A percentile compares a stretch with the other conserved stretches of the same genome.
Evolutionary conservation across 30 jellyfish, hydroid and myxozoan genomes (phyloP).

Genomic region (Sanderia malayensis): DNA sequence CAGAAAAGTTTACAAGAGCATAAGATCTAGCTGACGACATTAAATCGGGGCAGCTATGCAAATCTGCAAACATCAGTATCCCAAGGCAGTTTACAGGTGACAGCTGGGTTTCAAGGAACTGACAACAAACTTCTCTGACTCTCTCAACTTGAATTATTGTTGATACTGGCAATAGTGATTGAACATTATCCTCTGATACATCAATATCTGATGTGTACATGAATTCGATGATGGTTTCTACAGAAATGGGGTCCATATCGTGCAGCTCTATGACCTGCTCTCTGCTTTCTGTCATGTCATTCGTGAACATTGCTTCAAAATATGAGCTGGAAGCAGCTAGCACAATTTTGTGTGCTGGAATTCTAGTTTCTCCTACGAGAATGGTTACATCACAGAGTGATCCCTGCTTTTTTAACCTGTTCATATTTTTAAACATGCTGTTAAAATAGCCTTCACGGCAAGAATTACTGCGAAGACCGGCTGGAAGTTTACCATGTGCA

Average conservation of each 20-base stretch:
- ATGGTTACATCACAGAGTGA: constrained; percentile 70
- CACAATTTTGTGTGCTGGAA: constrained; percentile 83
- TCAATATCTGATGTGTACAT: constrained; percentile 72
- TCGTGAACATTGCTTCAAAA: constrained; percentile 90
- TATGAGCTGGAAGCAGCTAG: constrained; percentile 80
- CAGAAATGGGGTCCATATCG: constrained; percentile 71
- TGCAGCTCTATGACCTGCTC: constrained; percentile 59
- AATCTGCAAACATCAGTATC: constrained; percentile 74
- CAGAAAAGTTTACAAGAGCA: constrained; percentile 60
- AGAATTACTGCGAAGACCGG: not conserved
- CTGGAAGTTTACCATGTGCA: not conserved
- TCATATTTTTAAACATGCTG: constrained; percentile 54
- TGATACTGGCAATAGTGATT: constrained; percentile 69
- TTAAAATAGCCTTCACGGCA: constrained; percentile 25
- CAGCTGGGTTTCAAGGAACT: constrained; percentile 63
- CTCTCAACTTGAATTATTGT: constrained; percentile 66
- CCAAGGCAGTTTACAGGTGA: constrained; percentile 86
- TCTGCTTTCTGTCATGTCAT: constrained; percentile 69
- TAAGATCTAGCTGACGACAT: constrained; percentile 29
- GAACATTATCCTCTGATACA: constrained; percentile 77
- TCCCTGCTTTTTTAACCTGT: constrained; percentile 45
- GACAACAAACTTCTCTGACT: constrained; percentile 75
- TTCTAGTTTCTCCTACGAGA: constrained; percentile 29
- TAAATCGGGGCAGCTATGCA: constrained; percentile 62
- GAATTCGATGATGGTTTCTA: constrained; percentile 58